Conservation (phyloP, 2,113 vertebrate species). For the Gallinago jamesoni region DNA sequence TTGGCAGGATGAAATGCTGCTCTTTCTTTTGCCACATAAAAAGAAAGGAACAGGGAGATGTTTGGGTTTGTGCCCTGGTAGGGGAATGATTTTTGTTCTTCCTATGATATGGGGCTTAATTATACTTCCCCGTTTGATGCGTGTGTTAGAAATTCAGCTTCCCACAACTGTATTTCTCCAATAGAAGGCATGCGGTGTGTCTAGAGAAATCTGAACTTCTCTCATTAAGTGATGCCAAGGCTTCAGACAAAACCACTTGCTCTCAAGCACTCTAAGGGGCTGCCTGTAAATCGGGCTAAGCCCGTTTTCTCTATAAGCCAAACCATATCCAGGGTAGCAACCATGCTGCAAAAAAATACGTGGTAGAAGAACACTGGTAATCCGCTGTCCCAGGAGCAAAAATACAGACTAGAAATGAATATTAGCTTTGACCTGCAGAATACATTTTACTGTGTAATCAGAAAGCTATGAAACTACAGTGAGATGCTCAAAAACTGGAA, state of each 20-base stretch:
- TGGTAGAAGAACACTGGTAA: not conserved
- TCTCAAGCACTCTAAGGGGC: not conserved
- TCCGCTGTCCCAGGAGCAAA: not conserved
- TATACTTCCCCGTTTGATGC: not conserved
- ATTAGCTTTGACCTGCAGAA: not conserved
- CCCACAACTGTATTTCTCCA: not conserved
- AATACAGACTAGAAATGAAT: not conserved
- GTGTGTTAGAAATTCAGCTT: conserved; percentile 1
- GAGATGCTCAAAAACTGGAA: not conserved
- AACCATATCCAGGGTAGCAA: not conserved
- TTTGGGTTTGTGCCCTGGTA: not conserved
- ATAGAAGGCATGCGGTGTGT: not conserved
- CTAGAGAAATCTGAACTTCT: not conserved
- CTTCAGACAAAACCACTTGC: not conserved
- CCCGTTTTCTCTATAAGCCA: not conserved
- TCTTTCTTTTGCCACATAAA: conserved; percentile 26
- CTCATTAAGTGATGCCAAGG: not conserved
- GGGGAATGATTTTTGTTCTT: not conserved
- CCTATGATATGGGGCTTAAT: conserved; percentile 1
- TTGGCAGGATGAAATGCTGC: not conserved
- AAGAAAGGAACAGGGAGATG: not conserved
- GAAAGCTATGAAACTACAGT: not conserved
- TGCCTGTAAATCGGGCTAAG: not conserved
- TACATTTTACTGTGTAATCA: not conserved
- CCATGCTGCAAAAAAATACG: not conserved